Base-by-base conservation (phyloP, 1,140 invertebrate species). In the Eciton burchellii region DNA sequence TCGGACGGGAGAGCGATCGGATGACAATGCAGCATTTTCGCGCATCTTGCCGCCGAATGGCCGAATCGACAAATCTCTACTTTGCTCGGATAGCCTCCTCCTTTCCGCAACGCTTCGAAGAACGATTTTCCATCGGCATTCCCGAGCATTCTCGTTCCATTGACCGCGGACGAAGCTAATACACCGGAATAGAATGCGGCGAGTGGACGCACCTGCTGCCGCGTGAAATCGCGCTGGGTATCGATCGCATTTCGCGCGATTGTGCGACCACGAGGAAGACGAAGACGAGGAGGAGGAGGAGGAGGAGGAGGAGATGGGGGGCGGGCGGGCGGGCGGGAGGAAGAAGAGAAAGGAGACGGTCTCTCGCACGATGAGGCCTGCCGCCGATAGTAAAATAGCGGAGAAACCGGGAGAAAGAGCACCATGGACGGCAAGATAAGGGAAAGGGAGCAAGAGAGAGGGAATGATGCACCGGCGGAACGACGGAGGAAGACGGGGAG, bases 191-290 rank as follows among this genome's bases (percentile, higher is more conserved):
- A 63, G 43, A 35, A 45, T 12, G 21, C 29, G 14, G 49, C 19
- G 52, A 59, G 14, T 52, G 4, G 14, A n/a, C 16, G n/a, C 43
- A 74, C 72, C 63, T 79, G 74, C 62, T 24, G 74, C 62, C n/a
- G 8, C 21, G 49, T 12, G 47, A 63, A 41, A 70, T 43, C 63
- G 4, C 16, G 35, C 2, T 14, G 47, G 11, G 2, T 0, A 43
- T 68, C 35, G 24, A 77, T 14, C 45, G 59, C 35, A 35, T 35
- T 35, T 70, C 68, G 57, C 9, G 49, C 74, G 21, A 26, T 26
- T 41, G 12, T 45, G 11, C 24, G 35, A 21, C 24, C 21, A 26
- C n/a, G n/a, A n/a, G n/a, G n/a, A n/a, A 35, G 35, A 6, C 2
- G 6, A n/a, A n/a, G 35, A 6, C 35, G 35, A 21, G 21, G 12